Conservation (phyloP, 2,113 vertebrate genomes). For the Corythornis cristatus region DNA sequence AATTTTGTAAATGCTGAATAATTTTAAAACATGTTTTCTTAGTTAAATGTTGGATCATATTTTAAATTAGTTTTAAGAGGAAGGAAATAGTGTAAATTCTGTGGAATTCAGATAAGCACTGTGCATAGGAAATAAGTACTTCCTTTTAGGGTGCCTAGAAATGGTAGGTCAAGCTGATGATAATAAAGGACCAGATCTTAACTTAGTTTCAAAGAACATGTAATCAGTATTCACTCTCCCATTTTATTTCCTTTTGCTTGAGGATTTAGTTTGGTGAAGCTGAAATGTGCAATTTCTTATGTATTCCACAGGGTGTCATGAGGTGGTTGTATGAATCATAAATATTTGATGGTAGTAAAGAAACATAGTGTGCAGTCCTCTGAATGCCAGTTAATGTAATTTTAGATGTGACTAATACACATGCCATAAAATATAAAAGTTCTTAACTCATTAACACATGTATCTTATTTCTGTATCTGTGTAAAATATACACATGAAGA, state of each 20-base stretch:
- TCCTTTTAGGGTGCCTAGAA: constrained; percentile 58
- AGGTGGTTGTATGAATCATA: constrained; percentile 66
- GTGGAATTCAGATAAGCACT: constrained; percentile 73
- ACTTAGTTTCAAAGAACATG: constrained; percentile 32
- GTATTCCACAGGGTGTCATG: constrained; percentile 85
- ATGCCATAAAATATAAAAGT: constrained; percentile 52
- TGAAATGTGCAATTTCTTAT: constrained; percentile 60
- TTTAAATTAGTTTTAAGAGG: constrained; percentile 77
- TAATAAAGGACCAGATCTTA: constrained; percentile 50
- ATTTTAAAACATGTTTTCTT: constrained; percentile 77
- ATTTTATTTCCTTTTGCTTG: background rate
- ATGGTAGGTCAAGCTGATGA: constrained; percentile 49
- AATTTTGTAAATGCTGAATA: constrained; percentile 74
- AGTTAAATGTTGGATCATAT: constrained; percentile 75
- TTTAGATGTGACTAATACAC: constrained; percentile 60
- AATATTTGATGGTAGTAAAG: constrained; percentile 26
- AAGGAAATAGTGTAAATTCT: constrained; percentile 76
- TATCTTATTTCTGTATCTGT: constrained; percentile 53
- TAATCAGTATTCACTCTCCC: constrained; percentile 49
- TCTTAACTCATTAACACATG: constrained; percentile 66
- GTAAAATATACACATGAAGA: constrained; percentile 15
- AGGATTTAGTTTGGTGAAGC: constrained; percentile 11
- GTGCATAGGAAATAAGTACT: constrained; percentile 57
- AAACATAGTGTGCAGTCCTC: constrained; percentile 25
- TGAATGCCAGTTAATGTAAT: constrained; percentile 41